These are phyloP conservation scores for Sinocyclocheilus anshuiensis DNA, from an alignment of 2,113 vertebrate species.

Conservation along the genomic window DNA sequence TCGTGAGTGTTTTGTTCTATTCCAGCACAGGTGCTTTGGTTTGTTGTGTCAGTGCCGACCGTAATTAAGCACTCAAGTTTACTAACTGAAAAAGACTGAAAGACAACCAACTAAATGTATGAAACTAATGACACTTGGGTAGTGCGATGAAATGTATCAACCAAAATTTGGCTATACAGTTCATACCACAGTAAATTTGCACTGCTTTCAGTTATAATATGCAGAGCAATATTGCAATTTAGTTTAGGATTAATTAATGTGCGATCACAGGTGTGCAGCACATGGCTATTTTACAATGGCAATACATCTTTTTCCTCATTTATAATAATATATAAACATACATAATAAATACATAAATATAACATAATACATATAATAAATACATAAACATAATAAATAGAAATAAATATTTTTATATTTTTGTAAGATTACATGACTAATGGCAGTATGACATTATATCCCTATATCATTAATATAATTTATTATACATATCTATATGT, in stretches of 20 bases:
- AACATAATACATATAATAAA: too few relatives aligned
- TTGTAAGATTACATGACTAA: too few relatives aligned
- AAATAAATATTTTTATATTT: too few relatives aligned
- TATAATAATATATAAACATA: too few relatives aligned
- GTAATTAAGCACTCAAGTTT: slow-evolving; percentile 51
- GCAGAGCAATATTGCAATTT: background rate
- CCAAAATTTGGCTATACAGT: background rate
- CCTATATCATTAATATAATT: too few relatives aligned
- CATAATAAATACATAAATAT: too few relatives aligned
- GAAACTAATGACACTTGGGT: background rate
- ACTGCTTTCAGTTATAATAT: background rate
- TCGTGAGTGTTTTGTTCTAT: slow-evolving; percentile 49
- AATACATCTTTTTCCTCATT: too few relatives aligned
- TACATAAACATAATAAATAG: too few relatives aligned
- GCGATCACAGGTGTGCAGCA: too few relatives aligned
- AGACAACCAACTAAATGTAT: background rate
- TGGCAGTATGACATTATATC: too few relatives aligned
- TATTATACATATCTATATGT: too few relatives aligned
- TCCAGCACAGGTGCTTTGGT: slow-evolving; percentile 53
- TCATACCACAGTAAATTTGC: background rate
- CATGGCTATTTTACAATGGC: too few relatives aligned
- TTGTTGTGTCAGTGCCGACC: slow-evolving; percentile 51
- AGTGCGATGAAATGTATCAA: background rate
- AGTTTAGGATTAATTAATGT: background rate
- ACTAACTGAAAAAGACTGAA: background rate